Evolutionary conservation across 2,113 vertebrate species (phyloP).

Genomic region (Marmota monax): DNA sequence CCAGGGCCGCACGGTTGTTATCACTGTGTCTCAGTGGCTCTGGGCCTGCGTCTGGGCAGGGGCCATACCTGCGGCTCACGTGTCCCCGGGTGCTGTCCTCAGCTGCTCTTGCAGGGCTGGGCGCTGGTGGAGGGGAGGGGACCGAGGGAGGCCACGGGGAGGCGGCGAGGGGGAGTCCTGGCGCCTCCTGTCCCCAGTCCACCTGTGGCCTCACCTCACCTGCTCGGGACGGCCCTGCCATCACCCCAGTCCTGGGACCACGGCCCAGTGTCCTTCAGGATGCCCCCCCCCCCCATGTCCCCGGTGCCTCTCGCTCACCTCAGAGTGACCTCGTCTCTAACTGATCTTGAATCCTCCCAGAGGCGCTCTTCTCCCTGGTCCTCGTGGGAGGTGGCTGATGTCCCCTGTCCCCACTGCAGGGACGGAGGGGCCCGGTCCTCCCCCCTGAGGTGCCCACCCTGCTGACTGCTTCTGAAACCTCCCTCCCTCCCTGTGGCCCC

Average conservation of each 20-base stretch:
- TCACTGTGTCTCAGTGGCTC: neutral
- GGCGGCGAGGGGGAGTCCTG: neutral
- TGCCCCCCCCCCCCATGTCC: neutral
- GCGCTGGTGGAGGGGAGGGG: neutral
- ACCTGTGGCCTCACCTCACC: constrained; percentile 45
- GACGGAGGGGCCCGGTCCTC: neutral
- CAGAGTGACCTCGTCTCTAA: neutral
- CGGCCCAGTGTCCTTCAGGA: neutral
- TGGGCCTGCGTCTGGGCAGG: neutral
- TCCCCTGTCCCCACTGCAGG: neutral
- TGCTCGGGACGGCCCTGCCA: neutral
- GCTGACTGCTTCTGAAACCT: no score
- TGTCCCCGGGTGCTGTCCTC: constrained; percentile 1
- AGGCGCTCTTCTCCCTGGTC: neutral
- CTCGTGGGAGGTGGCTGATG: neutral
- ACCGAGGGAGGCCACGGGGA: neutral
- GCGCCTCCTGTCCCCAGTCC: neutral
- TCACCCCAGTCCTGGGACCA: neutral
- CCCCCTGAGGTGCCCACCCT: neutral
- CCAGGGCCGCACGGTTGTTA: neutral
- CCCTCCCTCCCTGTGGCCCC: no score
- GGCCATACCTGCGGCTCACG: neutral
- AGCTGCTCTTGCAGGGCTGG: constrained; percentile 18
- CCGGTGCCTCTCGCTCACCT: neutral
- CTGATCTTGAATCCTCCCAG: constrained; percentile 18